These are phyloP conservation scores for Acanthosepion esculentum DNA, from an alignment of 2,888 invertebrate genomes.

Conservation along the genomic window DNA sequence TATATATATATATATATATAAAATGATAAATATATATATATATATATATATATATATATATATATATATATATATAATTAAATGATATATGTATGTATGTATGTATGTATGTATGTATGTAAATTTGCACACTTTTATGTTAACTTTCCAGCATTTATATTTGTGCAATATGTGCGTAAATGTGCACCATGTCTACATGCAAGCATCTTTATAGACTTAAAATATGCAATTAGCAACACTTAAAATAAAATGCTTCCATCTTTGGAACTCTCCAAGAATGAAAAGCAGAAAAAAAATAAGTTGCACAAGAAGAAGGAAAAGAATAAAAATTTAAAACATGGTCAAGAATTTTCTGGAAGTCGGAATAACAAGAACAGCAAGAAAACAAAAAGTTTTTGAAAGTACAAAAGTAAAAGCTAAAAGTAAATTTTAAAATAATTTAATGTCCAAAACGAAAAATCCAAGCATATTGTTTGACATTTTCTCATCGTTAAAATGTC, in stretches of 20 bases:
- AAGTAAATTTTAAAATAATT: background rate
- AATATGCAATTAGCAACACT: slow-evolving; percentile 11
- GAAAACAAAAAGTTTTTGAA: background rate
- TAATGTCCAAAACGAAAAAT: background rate
- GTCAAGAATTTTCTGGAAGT: background rate
- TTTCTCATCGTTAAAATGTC: background rate
- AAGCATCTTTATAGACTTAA: background rate
- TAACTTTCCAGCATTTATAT: background rate
- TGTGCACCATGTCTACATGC: background rate
- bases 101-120: too few species aligned
- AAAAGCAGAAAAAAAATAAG: background rate
- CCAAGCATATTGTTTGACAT: background rate
- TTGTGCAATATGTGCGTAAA: background rate
- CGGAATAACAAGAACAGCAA: background rate
- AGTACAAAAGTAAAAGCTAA: background rate
- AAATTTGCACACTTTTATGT: background rate
- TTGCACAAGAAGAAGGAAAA: background rate
- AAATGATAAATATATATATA: too few species aligned
- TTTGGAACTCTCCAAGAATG: background rate
- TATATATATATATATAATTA: too few species aligned
- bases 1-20: too few species aligned
- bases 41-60: too few species aligned
- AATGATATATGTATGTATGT: too few species aligned
- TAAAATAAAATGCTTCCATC: slow-evolving; percentile 18
- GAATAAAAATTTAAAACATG: background rate